Evolutionary conservation across 2,888 invertebrate genomes (phyloP), one percentile per base, ranked within the genome.

Genomic region (Lepas anatifera): DNA sequence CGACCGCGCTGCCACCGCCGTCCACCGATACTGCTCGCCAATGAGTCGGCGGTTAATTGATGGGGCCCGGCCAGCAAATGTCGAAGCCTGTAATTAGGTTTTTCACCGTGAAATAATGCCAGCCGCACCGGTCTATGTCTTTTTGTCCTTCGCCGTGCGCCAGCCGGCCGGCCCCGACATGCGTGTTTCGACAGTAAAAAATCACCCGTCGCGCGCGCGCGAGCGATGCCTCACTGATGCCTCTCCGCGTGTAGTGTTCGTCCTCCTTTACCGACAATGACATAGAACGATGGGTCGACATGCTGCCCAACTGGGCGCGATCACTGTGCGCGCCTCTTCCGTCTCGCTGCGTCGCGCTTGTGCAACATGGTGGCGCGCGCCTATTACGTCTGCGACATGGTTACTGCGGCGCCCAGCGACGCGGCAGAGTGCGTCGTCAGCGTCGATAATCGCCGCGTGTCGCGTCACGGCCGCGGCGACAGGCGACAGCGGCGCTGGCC

Each of bases 51-150:
- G 58, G 22, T 35, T 35, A 58, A 58, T 58, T 58, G 58, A 58
- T 58, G 58, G 58, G 58, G 58, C 35, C 32, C 22, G 58, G 32
- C 22, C 32, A 22, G 58, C 11, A 58, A 58, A 58, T 58, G 58
- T 58, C 58, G 58, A 58, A 58, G 58, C 58, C 58, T 58, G 58
- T 58, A 58, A 58, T 58, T 58, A 58, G 58, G 58, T 58, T 58
- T 58, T 58, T 58, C 35, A 58, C 58, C 58, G 58, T 58, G 58
- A 58, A 58, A 58, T 58, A 58, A 58, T 58, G 58, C 58, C 35
- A 58, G 35, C 58, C 58, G 58, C 58, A 22, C 22, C 35, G 58
- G 58, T 22, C 58, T 35, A 35, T 58, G 58, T 58, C 58, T 58
- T 58, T 58, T 58, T 58, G 58, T 58, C 58, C 58, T 58, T 58